These are phyloP conservation scores for Exephanes ischioxanthus DNA, from an alignment of 2,888 invertebrate species.

Conservation along the genomic window DNA sequence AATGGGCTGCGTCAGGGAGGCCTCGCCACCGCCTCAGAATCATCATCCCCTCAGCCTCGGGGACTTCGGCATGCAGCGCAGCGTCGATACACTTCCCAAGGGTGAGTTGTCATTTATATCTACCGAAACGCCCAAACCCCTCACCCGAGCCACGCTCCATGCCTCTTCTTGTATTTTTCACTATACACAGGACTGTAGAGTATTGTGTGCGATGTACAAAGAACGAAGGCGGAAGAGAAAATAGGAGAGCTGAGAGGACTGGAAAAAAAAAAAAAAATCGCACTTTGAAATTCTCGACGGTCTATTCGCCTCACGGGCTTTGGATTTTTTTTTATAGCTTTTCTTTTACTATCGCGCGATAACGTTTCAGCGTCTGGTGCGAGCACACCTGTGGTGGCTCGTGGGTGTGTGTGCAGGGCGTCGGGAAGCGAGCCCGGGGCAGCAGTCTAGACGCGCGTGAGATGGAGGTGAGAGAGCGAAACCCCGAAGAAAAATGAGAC, in stretches of 20 bases:
- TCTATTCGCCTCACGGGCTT: slow-evolving; percentile 42
- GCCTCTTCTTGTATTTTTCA: neutral
- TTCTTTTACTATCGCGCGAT: slow-evolving; percentile 43
- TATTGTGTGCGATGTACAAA: neutral
- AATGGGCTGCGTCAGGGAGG: slow-evolving; percentile 89
- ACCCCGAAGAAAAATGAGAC: slow-evolving; percentile 31
- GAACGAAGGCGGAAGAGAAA: slow-evolving; percentile 15
- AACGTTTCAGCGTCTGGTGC: slow-evolving; percentile 56
- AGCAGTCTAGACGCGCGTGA: slow-evolving; percentile 70
- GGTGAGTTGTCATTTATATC: slow-evolving; percentile 74
- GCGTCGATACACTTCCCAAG: slow-evolving; percentile 81
- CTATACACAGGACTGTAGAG: neutral
- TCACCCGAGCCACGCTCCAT: neutral
- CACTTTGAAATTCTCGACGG: slow-evolving; percentile 42
- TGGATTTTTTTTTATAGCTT: neutral
- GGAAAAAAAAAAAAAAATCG: slow-evolving; percentile 16
- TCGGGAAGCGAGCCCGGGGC: slow-evolving; percentile 67
- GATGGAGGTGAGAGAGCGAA: slow-evolving; percentile 52
- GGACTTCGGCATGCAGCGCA: slow-evolving; percentile 77
- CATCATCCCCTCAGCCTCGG: slow-evolving; percentile 84
- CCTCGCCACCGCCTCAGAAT: slow-evolving; percentile 87
- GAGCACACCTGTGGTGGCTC: neutral
- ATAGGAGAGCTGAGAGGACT: slow-evolving; percentile 23
- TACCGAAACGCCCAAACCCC: neutral
- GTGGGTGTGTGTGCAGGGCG: slow-evolving; percentile 1